phyloP scores from a whole-genome alignment of 2,113 vertebrate species.

The Danio rerio region GRCz12tu NC_133196.1:34382001-34382500 shows the following conservation, averaged over 20 bases:
- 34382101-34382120: no score
- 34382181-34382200: constrained; percentile 3
- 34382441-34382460: not conserved
- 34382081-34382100: no score
- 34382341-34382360: constrained; percentile 19
- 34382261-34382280: constrained; percentile 22
- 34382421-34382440: not conserved
- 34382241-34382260: not conserved
- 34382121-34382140: not conserved
- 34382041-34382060: no score
- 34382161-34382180: not conserved
- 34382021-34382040: no score
- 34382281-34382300: constrained; percentile 23
- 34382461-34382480: not conserved
- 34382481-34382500: constrained; percentile 3
- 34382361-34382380: constrained; percentile 21
- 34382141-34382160: not conserved
- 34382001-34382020: no score
- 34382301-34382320: constrained; percentile 16
- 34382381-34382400: constrained; percentile 35
- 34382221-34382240: constrained; percentile 3
- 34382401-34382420: not conserved
- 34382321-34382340: constrained; percentile 23
- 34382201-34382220: not conserved
- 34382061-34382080: no score